phyloP scores from a whole-genome alignment of 2,797 vertebrate genomes.

The Miichthys miiuy region DNA sequence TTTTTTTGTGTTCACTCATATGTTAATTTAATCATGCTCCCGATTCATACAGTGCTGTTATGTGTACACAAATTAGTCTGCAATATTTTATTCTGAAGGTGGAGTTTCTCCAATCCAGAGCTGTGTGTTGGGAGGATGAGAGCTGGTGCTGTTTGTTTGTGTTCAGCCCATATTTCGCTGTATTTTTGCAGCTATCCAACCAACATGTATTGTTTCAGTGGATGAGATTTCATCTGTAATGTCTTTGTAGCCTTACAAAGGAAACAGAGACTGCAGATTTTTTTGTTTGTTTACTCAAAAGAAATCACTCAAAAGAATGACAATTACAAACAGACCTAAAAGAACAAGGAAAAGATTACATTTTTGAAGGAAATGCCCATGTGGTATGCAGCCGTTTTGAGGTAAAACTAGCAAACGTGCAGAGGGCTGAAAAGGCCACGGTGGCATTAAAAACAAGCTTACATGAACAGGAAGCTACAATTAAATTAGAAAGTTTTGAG shows the following conservation, averaged over 20 bases:
- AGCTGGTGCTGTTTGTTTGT: not conserved
- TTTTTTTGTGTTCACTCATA: not conserved
- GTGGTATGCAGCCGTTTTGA: constrained; percentile 42
- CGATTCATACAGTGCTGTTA: not conserved
- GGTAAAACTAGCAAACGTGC: constrained; percentile 46
- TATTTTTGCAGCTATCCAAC: constrained; percentile 31
- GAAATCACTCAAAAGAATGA: constrained; percentile 64
- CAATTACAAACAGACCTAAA: constrained; percentile 50
- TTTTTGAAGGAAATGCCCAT: constrained; percentile 53
- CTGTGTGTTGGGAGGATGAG: not conserved
- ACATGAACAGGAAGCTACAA: constrained; percentile 17
- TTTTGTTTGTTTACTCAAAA: constrained; percentile 62
- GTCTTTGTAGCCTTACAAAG: constrained; percentile 28
- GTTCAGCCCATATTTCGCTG: constrained; percentile 1
- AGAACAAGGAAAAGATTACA: constrained; percentile 42
- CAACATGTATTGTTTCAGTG: constrained; percentile 23
- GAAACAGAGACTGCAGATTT: constrained; percentile 30
- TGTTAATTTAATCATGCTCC: constrained; percentile 5
- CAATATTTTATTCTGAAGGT: not conserved
- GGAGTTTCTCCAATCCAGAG: not conserved
- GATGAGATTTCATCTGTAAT: not conserved
- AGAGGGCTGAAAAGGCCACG: constrained; percentile 33
- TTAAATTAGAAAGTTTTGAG: not conserved
- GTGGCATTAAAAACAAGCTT: constrained; percentile 27
- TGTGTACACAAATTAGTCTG: not conserved